Evolutionary conservation across 2,888 invertebrate species (phyloP), one percentile per base, ranked within the genome.

Genomic region (Steinernema hermaphroditum): DNA sequence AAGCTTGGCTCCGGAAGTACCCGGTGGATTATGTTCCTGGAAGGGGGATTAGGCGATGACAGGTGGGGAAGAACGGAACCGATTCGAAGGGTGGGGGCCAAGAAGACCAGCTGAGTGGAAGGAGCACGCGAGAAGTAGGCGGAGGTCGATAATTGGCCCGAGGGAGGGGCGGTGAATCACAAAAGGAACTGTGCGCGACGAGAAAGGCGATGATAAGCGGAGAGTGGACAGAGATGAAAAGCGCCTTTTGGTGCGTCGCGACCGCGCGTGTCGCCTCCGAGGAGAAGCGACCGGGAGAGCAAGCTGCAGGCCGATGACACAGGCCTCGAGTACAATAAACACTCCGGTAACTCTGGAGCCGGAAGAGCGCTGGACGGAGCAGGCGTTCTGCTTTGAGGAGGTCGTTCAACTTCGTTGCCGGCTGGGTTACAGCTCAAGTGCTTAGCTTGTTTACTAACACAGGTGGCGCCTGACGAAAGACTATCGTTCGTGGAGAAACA

Each of bases 141-240:
- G 62, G 22, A 62, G 62, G 62, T 29, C 62, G 62, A 62, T 62
- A 62, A 62, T 62, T 62, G 62, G 62, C 62, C 62, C 62, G 62
- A 62, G 19, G 46, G 16, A n/a, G n/a, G 46, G 62, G 62, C 27
- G 62, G 16, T 62, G 62, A 62, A 62, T 62, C 62, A 62, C 62
- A 27, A 27, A 34, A 62, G 62, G 29, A 50, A 62, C 62, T 62
- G 62, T 62, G 62, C 62, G 62, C 62, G 32, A 32, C 62, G 62
- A 62, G 62, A 34, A 32, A 62, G 27, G 19, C 62, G 62, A 4
- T 62, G 62, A 62, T 62, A 62, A 62, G 32, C 27, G 62, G 29
- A 62, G 62, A 27, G 62, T 16, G 62, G 14, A 16, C n/a, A 62
- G 62, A 29, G 62, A 32, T 29, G 62, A 62, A 62, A 62, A 62